A percentile compares a stretch with the other conserved stretches of the same genome.
phyloP scores from a whole-genome alignment of 1,140 invertebrate genomes.

The Drosophila serrata region DNA sequence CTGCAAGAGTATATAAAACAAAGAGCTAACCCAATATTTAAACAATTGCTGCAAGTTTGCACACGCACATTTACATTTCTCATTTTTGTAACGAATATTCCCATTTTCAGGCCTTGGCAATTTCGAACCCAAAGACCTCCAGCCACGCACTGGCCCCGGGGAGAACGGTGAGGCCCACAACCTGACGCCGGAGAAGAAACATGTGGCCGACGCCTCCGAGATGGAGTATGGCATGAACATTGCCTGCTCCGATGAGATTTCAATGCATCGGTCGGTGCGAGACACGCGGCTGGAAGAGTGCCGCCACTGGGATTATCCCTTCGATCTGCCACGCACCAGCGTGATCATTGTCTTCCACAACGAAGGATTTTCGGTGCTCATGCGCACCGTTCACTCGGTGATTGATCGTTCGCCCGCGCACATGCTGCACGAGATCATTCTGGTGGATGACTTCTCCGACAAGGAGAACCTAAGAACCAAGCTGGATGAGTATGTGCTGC shows the following conservation, averaged over 20 bases:
- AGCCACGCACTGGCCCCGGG: conserved; percentile 91
- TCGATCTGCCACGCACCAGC: conserved; percentile 94
- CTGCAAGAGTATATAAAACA: background rate
- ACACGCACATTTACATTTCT: background rate
- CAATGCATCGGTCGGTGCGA: conserved; percentile 91
- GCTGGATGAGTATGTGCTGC: conserved; percentile 95
- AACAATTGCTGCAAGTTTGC: conserved; percentile 26
- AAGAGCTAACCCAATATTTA: conserved; percentile 17
- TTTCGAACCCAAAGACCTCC: conserved; percentile 89
- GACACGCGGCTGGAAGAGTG: conserved; percentile 96
- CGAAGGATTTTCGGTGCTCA: conserved; percentile 97
- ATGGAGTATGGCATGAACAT: conserved; percentile 99
- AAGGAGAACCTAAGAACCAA: conserved; percentile 96
- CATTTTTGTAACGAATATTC: background rate
- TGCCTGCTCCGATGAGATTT: conserved; percentile 97
- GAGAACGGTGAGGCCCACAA: conserved; percentile 88
- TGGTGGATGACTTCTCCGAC: conserved; percentile 99
- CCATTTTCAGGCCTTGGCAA: conserved; percentile 86
- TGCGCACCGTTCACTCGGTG: conserved; percentile 98
- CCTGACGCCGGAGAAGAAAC: conserved; percentile 86
- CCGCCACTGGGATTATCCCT: conserved; percentile 98
- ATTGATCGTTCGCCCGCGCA: conserved; percentile 96
- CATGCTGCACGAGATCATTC: conserved; percentile 97
- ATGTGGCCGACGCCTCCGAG: conserved; percentile 91
- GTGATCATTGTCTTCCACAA: conserved; percentile 99